Percentiles rank a stretch among this genome's conserved stretches.
These are phyloP conservation scores for Saturnia japonica DNA, from an alignment of 2,888 invertebrate genomes.

Conservation along the genomic window DNA sequence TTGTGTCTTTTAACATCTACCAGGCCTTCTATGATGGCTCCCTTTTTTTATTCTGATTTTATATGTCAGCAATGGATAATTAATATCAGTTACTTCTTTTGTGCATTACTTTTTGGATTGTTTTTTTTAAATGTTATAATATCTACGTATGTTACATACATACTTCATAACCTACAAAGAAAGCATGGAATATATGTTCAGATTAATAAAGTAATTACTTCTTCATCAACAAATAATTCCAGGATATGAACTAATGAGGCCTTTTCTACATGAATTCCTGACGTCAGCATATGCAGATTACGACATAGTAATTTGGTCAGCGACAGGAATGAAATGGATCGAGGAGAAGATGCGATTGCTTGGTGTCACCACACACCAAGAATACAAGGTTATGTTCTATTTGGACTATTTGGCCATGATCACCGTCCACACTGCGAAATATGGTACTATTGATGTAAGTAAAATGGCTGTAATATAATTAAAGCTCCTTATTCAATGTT, in stretches of 20 bases:
- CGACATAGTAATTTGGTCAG: conserved; percentile 99
- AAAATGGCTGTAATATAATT: background rate
- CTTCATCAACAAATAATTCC: conserved; percentile 18
- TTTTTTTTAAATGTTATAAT: too few relatives aligned
- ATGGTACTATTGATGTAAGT: conserved; percentile 94
- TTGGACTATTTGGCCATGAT: conserved; percentile 97
- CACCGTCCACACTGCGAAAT: conserved; percentile 93
- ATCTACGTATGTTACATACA: too few relatives aligned
- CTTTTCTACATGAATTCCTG: conserved; percentile 96
- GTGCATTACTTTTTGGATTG: too few relatives aligned
- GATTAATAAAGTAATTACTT: too few relatives aligned
- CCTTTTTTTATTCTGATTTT: too few relatives aligned
- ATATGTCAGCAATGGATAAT: too few relatives aligned
- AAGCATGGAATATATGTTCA: too few relatives aligned
- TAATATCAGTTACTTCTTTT: too few relatives aligned
- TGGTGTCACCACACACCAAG: conserved; percentile 90
- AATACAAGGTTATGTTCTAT: conserved; percentile 96
- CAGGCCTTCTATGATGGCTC: too few relatives aligned
- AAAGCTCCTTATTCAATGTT: background rate
- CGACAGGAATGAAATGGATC: conserved; percentile 99
- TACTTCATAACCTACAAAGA: too few relatives aligned
- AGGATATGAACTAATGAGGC: conserved; percentile 95
- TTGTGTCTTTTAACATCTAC: too few relatives aligned
- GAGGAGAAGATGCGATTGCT: conserved; percentile 97
- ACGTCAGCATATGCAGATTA: conserved; percentile 93